Evolutionary conservation across 2,113 vertebrate genomes (phyloP), one percentile per base, ranked within the genome.

Genomic region (Maylandia zebra): DNA sequence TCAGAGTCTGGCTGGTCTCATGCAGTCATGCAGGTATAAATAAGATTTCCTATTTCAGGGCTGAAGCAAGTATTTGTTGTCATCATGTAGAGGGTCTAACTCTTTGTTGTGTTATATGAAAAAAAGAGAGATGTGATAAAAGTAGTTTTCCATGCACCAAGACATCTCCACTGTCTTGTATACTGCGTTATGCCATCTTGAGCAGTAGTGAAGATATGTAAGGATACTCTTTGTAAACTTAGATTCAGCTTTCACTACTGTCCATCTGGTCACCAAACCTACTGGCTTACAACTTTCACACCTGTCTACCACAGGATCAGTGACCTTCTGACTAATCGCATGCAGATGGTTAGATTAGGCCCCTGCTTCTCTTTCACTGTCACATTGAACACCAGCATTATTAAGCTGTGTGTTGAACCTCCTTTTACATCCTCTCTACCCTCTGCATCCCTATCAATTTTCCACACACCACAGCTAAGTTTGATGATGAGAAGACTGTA

Each of bases 11-110:
- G 98, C 98, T 8, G 98, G 98, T 78, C 97, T 99, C 64, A 99
- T 99, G 98, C 98, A 98, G 95, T 99, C 97, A 7, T 99, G 98
- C 96, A 99, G 98, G 98, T 99, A 96, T 71, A 43, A 69, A 71
- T 14, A 71, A 71, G 36, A 6, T 24, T 45, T 74, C n/a, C 38
- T 45, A 16, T 74, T 45, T 74, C 66, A 71, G 66, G 36, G 12
- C 66, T 71, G 66, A 71, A 71, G 66, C n/a, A 43, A 24, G 36
- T 69, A 43, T 71, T 43, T 71, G 8, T 6, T 71, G 38, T 71
- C 66, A 71, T 43, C n/a, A 43, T 16, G 66, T 24, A 16, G n/a
- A 24, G n/a, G n/a, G 38, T 43, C 66, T 71, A 71, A 43, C 38
- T 71, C n/a, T 71, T 71, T 2, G 12, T 16, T 71, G 66, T 24